These are phyloP conservation scores for Leptinotarsa texana DNA, from an alignment of 1,140 invertebrate genomes.

Conservation along the genomic window DNA sequence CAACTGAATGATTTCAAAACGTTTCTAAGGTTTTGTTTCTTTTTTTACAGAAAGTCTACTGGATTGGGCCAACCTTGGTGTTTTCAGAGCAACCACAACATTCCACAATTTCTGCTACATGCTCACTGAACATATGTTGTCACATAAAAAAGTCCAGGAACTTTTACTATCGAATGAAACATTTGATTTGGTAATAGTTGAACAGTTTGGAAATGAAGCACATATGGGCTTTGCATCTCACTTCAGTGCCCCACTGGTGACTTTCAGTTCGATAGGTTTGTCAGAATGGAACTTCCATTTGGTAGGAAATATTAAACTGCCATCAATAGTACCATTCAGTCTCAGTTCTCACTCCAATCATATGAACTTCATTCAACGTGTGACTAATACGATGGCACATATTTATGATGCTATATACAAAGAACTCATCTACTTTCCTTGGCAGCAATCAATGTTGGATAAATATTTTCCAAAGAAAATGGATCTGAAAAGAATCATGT, in stretches of 20 bases:
- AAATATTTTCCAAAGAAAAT: slow-evolving; percentile 14
- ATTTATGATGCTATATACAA: slow-evolving; percentile 9
- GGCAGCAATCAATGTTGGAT: not conserved
- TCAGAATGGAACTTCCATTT: slow-evolving; percentile 12
- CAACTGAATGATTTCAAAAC: too few species aligned
- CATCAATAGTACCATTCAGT: not conserved
- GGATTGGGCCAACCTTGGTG: not conserved
- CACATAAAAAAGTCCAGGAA: not conserved
- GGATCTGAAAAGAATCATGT: not conserved
- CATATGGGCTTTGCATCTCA: slow-evolving; percentile 17
- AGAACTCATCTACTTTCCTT: slow-evolving; percentile 1
- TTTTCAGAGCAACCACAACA: not conserved
- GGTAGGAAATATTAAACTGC: not conserved
- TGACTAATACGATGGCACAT: not conserved
- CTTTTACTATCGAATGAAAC: slow-evolving; percentile 21
- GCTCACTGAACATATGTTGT: not conserved
- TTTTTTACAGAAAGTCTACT: too few species aligned
- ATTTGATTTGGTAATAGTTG: slow-evolving; percentile 21
- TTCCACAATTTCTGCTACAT: not conserved
- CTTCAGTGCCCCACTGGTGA: slow-evolving; percentile 13
- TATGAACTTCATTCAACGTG: slow-evolving; percentile 12
- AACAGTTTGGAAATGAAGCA: slow-evolving; percentile 16
- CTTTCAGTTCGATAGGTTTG: slow-evolving; percentile 10
- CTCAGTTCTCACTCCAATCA: not conserved
- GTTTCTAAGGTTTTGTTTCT: too few species aligned